Base-by-base conservation (phyloP, 1,140 invertebrate genomes). In the Harlomillsia oculata region DNA sequence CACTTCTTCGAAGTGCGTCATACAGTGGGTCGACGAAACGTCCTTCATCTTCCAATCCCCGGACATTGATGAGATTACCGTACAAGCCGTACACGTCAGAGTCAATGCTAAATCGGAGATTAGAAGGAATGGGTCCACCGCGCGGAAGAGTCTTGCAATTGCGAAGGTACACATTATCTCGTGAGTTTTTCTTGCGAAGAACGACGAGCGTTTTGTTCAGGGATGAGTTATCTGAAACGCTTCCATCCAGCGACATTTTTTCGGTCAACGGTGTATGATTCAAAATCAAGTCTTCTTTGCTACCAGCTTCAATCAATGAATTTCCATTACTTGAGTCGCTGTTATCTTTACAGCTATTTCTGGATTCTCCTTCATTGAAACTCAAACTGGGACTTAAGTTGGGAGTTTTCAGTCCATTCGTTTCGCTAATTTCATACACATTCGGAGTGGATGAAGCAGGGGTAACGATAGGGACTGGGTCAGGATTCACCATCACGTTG, bases 21-120 rank as follows among this genome's bases (percentile, higher is more conserved):
- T 84, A 83, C 20, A 84, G 77, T 1, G 82, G 79, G 54, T 84
- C 62, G 5, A 29, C 82, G 80, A 34, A 80, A 75, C 0, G 80
- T 78, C 53, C 80, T 65, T 89, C 85, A 11, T 84, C 84, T 41
- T 87, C 85, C 65, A 87, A 87, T 69, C 90, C 85, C 67, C 85
- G 87, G 2, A 90, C 82, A 69, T 89, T 88, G 77, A 93, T 89
- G 21, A 94, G 72, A 66, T 92, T 88, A 0, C 85, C 86, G 67
- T 92, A 93, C 0, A 93, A 72, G 0, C 87, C 89, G 68, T 91
- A 92, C 0, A 94, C 87, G 69, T 90, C 86, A 67, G 84, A 88
- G 48, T 70, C 68, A 30, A 63, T 65, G 36, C 60, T 66, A 44
- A 66, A 62, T 36, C 62, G 53, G 9, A 60, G 46, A 52, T 53